Evolutionary conservation across 1,140 invertebrate genomes (phyloP).

Genomic region (Armadillidium nasatum): DNA sequence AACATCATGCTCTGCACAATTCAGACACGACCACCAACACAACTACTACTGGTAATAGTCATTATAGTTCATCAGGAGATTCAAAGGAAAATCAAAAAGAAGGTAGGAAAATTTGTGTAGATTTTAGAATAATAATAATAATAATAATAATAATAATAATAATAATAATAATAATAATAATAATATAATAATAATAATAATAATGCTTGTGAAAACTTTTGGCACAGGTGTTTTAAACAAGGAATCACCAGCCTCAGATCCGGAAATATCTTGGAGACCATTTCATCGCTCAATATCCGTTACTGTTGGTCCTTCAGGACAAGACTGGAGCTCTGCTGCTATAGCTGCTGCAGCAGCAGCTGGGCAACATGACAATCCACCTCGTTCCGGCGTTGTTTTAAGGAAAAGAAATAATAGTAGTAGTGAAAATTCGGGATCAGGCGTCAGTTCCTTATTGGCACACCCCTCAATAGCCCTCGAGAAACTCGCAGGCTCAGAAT

Average conservation of each 20-base stretch:
- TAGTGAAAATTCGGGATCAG: slow-evolving; percentile 57
- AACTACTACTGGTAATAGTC: slow-evolving; percentile 1
- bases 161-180: too few species aligned
- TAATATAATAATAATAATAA: too few species aligned
- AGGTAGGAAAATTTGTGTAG: not conserved
- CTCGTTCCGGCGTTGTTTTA: slow-evolving; percentile 44
- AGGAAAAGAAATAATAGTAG: slow-evolving; percentile 68
- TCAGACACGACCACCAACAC: slow-evolving; percentile 19
- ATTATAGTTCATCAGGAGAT: slow-evolving; percentile 53
- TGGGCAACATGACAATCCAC: slow-evolving; percentile 56
- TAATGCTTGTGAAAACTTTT: too few species aligned
- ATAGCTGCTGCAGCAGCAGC: slow-evolving; percentile 41
- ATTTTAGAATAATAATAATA: too few species aligned
- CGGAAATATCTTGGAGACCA: slow-evolving; percentile 51
- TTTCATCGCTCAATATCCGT: slow-evolving; percentile 67
- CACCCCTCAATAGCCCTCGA: slow-evolving; percentile 75
- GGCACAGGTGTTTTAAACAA: slow-evolving; percentile 48
- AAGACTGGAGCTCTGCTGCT: slow-evolving; percentile 54
- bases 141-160: too few species aligned
- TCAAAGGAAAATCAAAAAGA: slow-evolving; percentile 56
- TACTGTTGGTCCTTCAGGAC: slow-evolving; percentile 58
- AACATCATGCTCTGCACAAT: slow-evolving; percentile 49
- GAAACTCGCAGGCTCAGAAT: slow-evolving; percentile 63
- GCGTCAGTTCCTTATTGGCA: slow-evolving; percentile 70
- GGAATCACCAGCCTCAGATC: slow-evolving; percentile 48